Base-by-base conservation (phyloP, 2,113 vertebrate species). In the Prochilodus magdalenae region DNA sequence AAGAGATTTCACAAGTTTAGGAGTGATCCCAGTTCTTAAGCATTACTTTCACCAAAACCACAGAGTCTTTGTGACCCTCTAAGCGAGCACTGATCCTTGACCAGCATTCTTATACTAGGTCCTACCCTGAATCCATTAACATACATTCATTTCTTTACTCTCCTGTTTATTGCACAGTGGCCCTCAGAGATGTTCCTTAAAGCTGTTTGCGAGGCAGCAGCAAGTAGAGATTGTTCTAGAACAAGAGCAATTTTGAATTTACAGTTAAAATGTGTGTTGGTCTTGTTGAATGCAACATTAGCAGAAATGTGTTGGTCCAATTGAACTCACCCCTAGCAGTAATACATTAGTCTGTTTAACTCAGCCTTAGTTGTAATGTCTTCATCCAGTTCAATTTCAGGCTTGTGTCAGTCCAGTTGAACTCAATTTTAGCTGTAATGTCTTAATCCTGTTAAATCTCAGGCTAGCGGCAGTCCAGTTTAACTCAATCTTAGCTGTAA, bases 181-280 rank as follows among this genome's bases (percentile, higher is more conserved):
- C 59, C 77, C 51, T 49, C 24, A 62, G 60, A 79, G 16, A 47
- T 24, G 47, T 55, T 51, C n/a, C 66, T 83, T 73, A 77, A 81
- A 86, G 77, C 81, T 83, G 69, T 86, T 66, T 81, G 82, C 30
- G 66, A 81, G 51, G 84, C 69, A 72, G 74, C 36, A 44, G 60
- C 1, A 22, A 33, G 29, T 67, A 47, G 16, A 55, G 80, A 83
- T 55, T 77, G 66, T 77, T 77, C 67, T 53, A 44, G 18, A 75
- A 83, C 30, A 66, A 83, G 73, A 69, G 73, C 67, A 83, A 83
- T 33, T 51, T 24, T 73, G 57, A 71, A 10, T 40, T 76, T 80
- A 80, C 77, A 86, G 81, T 83, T n/a, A n/a, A n/a, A 66, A 70
- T 36, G 57, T 59, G 49, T 36, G 71, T 40, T 59, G 26, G 47